Evolutionary conservation across 2,797 vertebrate genomes (phyloP).

Genomic region (Octomys mimax): DNA sequence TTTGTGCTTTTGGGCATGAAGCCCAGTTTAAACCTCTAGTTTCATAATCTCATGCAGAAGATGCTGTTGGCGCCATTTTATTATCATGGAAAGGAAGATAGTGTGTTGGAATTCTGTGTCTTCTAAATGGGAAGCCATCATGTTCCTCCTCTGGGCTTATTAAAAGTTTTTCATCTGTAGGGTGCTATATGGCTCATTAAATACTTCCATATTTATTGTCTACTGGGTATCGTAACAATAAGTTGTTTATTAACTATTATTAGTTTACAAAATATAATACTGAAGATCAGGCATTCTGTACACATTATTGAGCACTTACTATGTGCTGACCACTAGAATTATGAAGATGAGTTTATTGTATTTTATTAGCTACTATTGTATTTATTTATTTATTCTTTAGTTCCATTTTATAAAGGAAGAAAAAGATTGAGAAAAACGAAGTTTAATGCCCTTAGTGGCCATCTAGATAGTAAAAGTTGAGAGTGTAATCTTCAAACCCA

Average conservation of each 20-base stretch:
- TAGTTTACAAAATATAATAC: neutral
- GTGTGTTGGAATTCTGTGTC: neutral
- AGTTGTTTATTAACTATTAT: neutral
- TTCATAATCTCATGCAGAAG: neutral
- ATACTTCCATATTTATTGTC: neutral
- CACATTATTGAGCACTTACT: neutral
- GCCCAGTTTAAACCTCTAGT: neutral
- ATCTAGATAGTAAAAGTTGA: neutral
- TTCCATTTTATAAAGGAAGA: neutral
- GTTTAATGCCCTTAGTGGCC: neutral
- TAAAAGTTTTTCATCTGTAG: neutral
- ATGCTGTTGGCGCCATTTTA: neutral
- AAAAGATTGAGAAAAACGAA: neutral
- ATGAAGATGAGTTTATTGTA: neutral
- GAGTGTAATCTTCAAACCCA: neutral
- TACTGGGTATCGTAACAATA: neutral
- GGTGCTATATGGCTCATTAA: neutral
- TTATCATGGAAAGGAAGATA: neutral
- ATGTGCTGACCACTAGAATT: neutral
- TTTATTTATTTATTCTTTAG: neutral
- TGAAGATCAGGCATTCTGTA: neutral
- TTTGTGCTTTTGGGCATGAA: neutral
- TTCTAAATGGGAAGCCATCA: neutral
- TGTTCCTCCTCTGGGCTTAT: neutral
- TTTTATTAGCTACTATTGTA: neutral